phyloP scores from a whole-genome alignment of 2,113 vertebrate species.

The Limanda limanda region DNA sequence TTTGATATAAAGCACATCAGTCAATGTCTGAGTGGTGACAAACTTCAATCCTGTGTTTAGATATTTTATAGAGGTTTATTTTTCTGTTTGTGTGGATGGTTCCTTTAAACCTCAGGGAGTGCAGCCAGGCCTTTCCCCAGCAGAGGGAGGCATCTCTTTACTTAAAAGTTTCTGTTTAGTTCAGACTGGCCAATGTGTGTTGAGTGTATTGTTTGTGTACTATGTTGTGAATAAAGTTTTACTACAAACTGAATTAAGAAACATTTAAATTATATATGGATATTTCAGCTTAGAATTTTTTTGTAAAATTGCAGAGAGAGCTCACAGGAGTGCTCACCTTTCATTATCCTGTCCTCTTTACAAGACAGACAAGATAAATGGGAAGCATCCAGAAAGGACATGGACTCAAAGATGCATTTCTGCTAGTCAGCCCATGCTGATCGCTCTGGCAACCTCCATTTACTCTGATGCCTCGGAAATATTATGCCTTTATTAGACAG shows the following conservation, averaged over 20 bases:
- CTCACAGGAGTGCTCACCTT: constrained; percentile 74
- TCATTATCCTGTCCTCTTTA: constrained; percentile 72
- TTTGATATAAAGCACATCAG: not conserved
- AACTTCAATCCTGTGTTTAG: not conserved
- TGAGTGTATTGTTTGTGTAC: too few relatives aligned
- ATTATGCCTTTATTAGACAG: constrained; percentile 51
- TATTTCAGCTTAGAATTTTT: too few relatives aligned
- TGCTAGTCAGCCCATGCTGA: constrained; percentile 62
- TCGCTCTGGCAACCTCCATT: constrained; percentile 71
- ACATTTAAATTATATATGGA: not conserved
- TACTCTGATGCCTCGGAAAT: constrained; percentile 58
- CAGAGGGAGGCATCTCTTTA: constrained; percentile 57
- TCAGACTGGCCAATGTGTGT: not conserved
- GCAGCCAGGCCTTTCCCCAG: constrained; percentile 29
- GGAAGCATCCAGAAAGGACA: constrained; percentile 73
- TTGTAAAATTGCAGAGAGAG: constrained; percentile 13
- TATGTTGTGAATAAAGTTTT: not conserved
- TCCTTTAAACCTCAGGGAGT: not conserved
- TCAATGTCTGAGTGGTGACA: not conserved
- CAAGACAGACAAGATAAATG: constrained; percentile 80
- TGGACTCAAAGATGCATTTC: constrained; percentile 73
- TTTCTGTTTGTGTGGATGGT: not conserved
- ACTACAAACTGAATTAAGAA: not conserved
- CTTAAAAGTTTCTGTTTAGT: not conserved
- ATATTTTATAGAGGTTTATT: not conserved